These are phyloP conservation scores for Orthosia gothica DNA, from an alignment of 2,888 invertebrate genomes.

Conservation along the genomic window DNA sequence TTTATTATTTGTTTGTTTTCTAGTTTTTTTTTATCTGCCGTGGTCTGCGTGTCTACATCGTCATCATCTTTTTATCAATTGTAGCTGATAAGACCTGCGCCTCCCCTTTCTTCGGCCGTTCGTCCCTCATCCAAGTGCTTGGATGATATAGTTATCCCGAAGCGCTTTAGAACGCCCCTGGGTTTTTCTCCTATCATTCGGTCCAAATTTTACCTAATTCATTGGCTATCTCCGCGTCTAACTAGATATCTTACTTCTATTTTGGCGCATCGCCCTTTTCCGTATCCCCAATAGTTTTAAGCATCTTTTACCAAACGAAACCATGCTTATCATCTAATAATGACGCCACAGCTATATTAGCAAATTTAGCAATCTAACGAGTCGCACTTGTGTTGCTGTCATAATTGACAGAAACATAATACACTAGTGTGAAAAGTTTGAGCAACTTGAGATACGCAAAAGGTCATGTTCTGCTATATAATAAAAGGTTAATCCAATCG, in stretches of 20 bases:
- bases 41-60: not conserved
- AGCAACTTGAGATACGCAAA: conserved; percentile 42
- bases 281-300: not conserved
- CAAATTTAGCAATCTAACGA: conserved; percentile 4
- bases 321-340: not conserved
- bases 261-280: not conserved
- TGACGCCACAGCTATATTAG: conserved; percentile 32
- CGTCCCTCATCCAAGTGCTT: not conserved
- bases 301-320: not conserved
- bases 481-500: conserved; percentile 57
- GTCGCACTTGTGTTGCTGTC: conserved; percentile 14
- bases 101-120: not conserved
- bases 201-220: not conserved
- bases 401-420: conserved; percentile 27
- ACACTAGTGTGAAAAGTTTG: conserved; percentile 28
- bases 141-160: not conserved
- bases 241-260: not conserved
- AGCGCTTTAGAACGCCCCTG: not conserved
- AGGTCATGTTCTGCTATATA: conserved; percentile 45
- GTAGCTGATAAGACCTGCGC: not conserved
- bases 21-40: not conserved
- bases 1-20: conserved; percentile 30
- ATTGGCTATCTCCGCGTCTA: not conserved
- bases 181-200: not conserved
- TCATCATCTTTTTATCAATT: not conserved